Conservation (phyloP, 2,797 vertebrate genomes). For the Allenopithecus nigroviridis region DNA sequence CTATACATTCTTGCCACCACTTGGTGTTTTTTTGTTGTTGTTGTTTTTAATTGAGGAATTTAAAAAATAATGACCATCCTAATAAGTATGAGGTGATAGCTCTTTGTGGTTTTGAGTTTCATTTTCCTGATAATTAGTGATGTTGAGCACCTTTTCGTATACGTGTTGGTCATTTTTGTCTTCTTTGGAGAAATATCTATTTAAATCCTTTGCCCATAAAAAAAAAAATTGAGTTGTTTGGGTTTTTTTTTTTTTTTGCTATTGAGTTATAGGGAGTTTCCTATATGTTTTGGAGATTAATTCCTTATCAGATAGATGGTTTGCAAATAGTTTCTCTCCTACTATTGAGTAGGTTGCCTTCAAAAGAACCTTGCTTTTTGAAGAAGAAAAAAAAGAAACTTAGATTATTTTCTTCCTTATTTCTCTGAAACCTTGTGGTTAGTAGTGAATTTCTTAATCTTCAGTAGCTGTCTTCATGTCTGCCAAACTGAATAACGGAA, state of each 20-base stretch:
- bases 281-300: not conserved
- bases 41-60: not conserved
- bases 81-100: too few species aligned
- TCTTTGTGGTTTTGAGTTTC: too few species aligned
- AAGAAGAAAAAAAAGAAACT: not conserved
- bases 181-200: not conserved
- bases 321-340: not conserved
- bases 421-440: not conserved
- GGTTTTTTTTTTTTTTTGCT: not conserved
- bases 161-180: too few species aligned
- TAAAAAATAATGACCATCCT: not conserved
- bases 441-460: not conserved
- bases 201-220: not conserved
- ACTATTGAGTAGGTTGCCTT: not conserved
- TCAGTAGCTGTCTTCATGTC: not conserved
- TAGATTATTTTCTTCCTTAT: not conserved
- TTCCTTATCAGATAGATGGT: not conserved
- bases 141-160: too few species aligned
- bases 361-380: not conserved
- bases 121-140: too few species aligned
- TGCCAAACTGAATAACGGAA: not conserved
- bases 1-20: not conserved
- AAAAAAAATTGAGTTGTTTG: not conserved
- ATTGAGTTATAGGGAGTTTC: not conserved
- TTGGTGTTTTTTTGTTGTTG: not conserved